Base-by-base conservation (phyloP, 92 coral and sea anemone genomes). In the Umimayanthus kanabou region DNA sequence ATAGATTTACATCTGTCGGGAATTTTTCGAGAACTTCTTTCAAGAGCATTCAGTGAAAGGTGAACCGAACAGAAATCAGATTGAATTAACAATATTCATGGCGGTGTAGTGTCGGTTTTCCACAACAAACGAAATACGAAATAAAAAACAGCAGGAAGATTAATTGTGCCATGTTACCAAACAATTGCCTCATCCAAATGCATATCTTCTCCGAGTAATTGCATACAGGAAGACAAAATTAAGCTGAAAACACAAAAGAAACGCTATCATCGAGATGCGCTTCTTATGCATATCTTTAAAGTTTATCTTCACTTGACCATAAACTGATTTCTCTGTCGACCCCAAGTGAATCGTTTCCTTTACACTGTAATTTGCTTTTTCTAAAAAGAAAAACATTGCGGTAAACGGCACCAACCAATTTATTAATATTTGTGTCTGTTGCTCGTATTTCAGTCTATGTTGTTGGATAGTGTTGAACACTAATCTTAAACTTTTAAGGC, bases 151-250 rank as follows among this genome's bases (percentile, higher is more conserved):
- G 77, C 39, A 47, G 53, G 58, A 83, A 40, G 43, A 25, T 82
- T 83, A n/a, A 83, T 83, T 83, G 87, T 70, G 26, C 78, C 65
- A 67, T 70, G 77, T 43, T 9, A 83, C 87, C 43, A 70, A 83
- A 83, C 87, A 83, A 83, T 83, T 83, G 85, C 28, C 49, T 64
- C 20, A 39, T 47, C 37, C 58, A 70, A 69, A 69, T 45, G 64
- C 72, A 66, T 47, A 82, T 67, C 65, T 83, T 83, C 78, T 83
- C 39, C 58, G 47, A 28, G 58, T 82, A 67, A 83, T 69, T 83
- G 47, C 37, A 69, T 83, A 71, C 78, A 83, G 87, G 87, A 83
- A 83, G 87, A 70, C 53, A 42, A 70, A 67, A 70, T 83, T 70
- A 65, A 83, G 67, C 77, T 45, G 78, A 83, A 45, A 83, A 83